Evolutionary conservation across 2,888 invertebrate genomes (phyloP).

Genomic region (Dolomedes plantarius): DNA sequence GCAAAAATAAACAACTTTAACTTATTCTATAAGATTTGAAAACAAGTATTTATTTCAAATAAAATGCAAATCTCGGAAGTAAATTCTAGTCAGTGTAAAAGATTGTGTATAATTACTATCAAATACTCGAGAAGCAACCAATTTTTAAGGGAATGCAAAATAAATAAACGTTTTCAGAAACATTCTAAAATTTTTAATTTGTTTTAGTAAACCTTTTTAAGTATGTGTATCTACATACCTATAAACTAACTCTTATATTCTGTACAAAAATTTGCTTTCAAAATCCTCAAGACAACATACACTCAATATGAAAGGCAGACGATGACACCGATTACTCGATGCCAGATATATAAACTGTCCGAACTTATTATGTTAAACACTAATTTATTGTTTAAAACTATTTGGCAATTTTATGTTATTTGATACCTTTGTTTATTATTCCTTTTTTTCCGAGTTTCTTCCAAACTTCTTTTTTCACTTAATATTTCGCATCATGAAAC

Average conservation of each 20-base stretch:
- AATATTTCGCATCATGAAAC: no score
- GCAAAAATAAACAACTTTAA: no score
- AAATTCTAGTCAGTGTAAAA: background rate
- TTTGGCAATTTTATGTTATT: no score
- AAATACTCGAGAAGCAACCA: background rate
- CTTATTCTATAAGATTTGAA: no score
- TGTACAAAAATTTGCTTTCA: conserved; percentile 34
- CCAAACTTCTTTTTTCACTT: no score
- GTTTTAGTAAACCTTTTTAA: background rate
- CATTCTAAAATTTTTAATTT: background rate
- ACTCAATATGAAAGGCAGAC: conserved; percentile 46
- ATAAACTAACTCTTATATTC: conserved; percentile 42
- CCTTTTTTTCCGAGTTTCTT: no score
- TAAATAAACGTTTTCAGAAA: background rate
- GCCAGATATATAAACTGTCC: conserved; percentile 28
- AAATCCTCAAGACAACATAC: conserved; percentile 8
- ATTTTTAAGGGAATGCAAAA: background rate
- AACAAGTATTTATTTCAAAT: background rate
- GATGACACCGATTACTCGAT: conserved; percentile 56
- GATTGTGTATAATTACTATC: background rate
- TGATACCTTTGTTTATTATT: no score
- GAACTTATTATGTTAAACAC: background rate
- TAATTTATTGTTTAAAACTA: background rate
- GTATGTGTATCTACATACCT: conserved; percentile 24
- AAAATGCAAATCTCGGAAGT: background rate